phyloP scores from a whole-genome alignment of 2,113 vertebrate species.

The Notechis scutatus region DNA sequence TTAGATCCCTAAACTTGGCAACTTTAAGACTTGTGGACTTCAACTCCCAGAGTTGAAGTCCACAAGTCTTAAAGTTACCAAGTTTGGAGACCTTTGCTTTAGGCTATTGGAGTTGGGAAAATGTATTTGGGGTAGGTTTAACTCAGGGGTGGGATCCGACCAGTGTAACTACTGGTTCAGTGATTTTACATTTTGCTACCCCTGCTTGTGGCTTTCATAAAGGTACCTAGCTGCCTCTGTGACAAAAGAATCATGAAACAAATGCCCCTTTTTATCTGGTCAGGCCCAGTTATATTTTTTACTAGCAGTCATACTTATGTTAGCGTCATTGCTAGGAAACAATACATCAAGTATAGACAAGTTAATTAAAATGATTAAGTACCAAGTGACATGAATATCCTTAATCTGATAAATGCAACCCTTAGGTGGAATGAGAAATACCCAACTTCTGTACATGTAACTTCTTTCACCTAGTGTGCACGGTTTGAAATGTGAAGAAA shows the following conservation, averaged over 20 bases:
- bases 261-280: neutral
- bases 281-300: neutral
- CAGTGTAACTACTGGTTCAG: too few relatives aligned
- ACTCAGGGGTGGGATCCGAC: too few relatives aligned
- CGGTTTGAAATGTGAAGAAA: neutral
- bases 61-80: too few relatives aligned
- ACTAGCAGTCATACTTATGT: neutral
- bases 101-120: neutral
- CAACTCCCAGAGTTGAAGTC: too few relatives aligned
- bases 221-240: neutral
- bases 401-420: neutral
- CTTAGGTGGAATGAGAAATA: neutral
- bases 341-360: neutral
- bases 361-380: neutral
- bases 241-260: neutral
- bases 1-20: too few relatives aligned
- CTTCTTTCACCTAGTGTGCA: neutral
- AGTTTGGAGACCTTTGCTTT: too few relatives aligned
- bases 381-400: neutral
- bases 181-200: neutral
- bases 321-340: neutral
- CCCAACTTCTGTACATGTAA: neutral
- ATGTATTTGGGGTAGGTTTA: too few relatives aligned
- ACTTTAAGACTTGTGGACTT: too few relatives aligned
- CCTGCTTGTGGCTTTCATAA: neutral